These are phyloP conservation scores for Drosophila mauritiana DNA, from an alignment of 1,140 invertebrate genomes.

Conservation along the genomic window DNA sequence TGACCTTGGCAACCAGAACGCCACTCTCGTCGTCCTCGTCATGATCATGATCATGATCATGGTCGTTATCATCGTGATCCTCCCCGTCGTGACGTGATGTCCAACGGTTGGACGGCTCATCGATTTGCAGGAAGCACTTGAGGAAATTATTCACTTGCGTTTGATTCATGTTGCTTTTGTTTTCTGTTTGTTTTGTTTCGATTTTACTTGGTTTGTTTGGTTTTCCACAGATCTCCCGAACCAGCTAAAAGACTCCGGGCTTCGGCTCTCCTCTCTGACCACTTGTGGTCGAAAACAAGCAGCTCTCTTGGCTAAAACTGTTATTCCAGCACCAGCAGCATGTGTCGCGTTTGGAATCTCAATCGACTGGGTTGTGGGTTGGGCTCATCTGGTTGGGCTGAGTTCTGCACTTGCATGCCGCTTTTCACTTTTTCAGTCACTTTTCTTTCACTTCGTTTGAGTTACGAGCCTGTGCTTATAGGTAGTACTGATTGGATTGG, in stretches of 20 bases:
- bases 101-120: conserved; percentile 65
- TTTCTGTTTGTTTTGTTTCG: conserved; percentile 42
- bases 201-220: conserved; percentile 36
- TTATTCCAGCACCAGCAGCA: conserved; percentile 41
- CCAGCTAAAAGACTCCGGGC: conserved; percentile 19
- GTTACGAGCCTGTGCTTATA: conserved; percentile 14
- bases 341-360: conserved; percentile 39
- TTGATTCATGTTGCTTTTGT: conserved; percentile 68
- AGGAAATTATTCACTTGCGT: conserved; percentile 79
- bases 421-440: conserved; percentile 20
- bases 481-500: conserved; percentile 12
- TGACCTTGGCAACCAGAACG: conserved; percentile 87
- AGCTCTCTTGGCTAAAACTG: conserved; percentile 35
- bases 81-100: conserved; percentile 58
- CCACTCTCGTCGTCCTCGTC: conserved; percentile 74
- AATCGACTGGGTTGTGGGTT: conserved; percentile 31
- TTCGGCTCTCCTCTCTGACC: conserved; percentile 4
- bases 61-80: conserved; percentile 73
- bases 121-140: conserved; percentile 81
- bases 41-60: conserved; percentile 71
- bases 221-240: conserved; percentile 33
- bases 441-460: conserved; percentile 39
- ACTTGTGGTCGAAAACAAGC: conserved; percentile 8
- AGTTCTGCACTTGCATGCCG: conserved; percentile 41
- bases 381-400: conserved; percentile 24